Evolutionary conservation across 2,797 vertebrate genomes (phyloP).

Genomic region (Poeciliopsis infans): DNA sequence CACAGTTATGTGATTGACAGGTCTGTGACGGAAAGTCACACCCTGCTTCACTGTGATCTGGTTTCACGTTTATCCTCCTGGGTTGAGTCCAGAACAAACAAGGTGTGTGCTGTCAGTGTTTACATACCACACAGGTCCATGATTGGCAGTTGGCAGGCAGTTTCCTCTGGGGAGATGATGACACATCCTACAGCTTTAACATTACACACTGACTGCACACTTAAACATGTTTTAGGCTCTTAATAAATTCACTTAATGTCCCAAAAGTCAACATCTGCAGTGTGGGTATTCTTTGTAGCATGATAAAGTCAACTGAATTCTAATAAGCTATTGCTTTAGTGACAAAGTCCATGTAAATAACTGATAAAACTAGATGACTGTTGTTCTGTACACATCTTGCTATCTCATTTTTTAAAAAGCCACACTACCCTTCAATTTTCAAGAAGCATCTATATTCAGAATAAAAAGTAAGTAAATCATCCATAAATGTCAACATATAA

Average conservation of each 20-base stretch:
- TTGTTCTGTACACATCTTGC: background rate
- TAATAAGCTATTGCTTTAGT: background rate
- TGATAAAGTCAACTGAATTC: background rate
- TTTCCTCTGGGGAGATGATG: slow-evolving; percentile 23
- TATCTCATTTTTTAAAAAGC: background rate
- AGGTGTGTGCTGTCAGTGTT: slow-evolving; percentile 50
- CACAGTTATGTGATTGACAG: slow-evolving; percentile 20
- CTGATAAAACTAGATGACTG: background rate
- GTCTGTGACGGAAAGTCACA: slow-evolving; percentile 28
- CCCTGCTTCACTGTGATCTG: slow-evolving; percentile 31
- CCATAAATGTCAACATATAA: background rate
- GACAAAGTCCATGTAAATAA: background rate
- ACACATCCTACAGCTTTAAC: slow-evolving; percentile 17
- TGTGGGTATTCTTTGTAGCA: background rate
- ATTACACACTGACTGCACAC: background rate
- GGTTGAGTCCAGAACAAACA: slow-evolving; percentile 37
- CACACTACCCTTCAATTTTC: background rate
- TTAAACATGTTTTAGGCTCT: slow-evolving; percentile 1
- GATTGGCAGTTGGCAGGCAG: slow-evolving; percentile 53
- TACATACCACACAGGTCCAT: slow-evolving; percentile 49
- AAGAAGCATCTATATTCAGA: background rate
- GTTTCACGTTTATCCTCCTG: slow-evolving; percentile 32
- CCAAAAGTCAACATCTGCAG: background rate
- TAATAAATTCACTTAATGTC: background rate
- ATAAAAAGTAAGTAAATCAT: background rate